A percentile compares a stretch with the other conserved stretches of the same genome.
Conservation (phyloP, 2,113 vertebrate species). For the Chlamydotis undulata region DNA sequence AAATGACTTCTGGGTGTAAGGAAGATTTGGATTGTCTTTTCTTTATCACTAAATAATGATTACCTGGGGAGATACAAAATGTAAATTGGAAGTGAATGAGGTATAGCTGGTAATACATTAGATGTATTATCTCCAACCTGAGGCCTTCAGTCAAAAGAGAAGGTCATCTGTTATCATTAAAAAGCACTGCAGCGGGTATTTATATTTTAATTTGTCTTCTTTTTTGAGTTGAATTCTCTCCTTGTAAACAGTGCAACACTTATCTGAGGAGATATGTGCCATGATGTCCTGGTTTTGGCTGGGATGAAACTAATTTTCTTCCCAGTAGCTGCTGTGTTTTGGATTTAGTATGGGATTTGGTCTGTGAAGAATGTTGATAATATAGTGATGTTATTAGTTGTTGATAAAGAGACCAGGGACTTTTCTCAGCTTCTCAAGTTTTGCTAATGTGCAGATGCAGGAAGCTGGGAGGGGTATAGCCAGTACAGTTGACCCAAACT, state of each 20-base stretch:
- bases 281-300: background rate
- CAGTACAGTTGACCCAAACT: no score
- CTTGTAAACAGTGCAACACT: background rate
- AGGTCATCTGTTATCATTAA: background rate
- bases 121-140: background rate
- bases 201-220: background rate
- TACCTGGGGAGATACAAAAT: background rate
- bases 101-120: background rate
- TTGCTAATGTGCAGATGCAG: no score
- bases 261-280: background rate
- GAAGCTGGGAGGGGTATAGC: no score
- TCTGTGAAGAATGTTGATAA: no score
- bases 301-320: no score
- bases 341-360: no score
- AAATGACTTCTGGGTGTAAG: background rate
- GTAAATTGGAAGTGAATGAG: background rate
- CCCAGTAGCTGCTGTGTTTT: no score
- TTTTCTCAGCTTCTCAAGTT: no score
- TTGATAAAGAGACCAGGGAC: no score
- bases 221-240: background rate
- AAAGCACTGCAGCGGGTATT: background rate
- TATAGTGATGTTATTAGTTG: no score
- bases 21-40: slow-evolving; percentile 12
- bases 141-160: background rate
- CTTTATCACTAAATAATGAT: background rate